Percentiles rank a stretch among this genome's conserved stretches.
These are phyloP conservation scores for Loriculus beryllinus DNA, from an alignment of 2,797 vertebrate genomes.

Conservation along the genomic window DNA sequence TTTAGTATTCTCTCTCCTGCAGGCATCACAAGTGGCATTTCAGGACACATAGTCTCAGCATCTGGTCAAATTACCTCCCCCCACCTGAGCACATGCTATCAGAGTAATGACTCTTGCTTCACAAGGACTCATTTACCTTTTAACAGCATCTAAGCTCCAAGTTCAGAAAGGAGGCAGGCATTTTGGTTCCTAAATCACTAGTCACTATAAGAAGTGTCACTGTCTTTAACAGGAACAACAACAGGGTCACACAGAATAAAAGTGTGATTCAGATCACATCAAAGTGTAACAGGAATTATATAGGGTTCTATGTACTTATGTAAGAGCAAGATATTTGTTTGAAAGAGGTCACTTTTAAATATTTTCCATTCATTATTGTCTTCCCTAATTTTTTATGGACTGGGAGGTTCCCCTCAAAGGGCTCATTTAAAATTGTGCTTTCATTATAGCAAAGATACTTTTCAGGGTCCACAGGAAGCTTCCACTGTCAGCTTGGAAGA, in stretches of 20 bases:
- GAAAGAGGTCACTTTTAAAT: background rate
- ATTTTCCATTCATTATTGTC: background rate
- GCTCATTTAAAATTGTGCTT: background rate
- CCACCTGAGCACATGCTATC: background rate
- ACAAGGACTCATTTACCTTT: conserved; percentile 6
- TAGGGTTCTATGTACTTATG: background rate
- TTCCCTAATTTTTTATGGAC: background rate
- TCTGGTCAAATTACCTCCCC: background rate
- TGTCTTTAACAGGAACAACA: background rate
- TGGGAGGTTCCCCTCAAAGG: background rate
- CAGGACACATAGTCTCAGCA: background rate
- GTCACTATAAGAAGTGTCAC: background rate
- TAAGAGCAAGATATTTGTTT: background rate
- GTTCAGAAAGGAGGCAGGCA: background rate
- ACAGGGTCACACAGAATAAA: background rate
- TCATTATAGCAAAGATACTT: background rate
- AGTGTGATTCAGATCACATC: background rate
- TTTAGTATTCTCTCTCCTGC: background rate
- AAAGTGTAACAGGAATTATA: background rate
- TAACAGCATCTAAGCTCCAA: background rate
- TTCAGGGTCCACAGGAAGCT: background rate
- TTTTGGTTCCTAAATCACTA: background rate
- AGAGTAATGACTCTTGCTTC: background rate
- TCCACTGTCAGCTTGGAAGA: background rate
- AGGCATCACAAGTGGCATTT: background rate